Base-by-base conservation (phyloP, 2,113 vertebrate species). In the Chlamydotis undulata region DNA sequence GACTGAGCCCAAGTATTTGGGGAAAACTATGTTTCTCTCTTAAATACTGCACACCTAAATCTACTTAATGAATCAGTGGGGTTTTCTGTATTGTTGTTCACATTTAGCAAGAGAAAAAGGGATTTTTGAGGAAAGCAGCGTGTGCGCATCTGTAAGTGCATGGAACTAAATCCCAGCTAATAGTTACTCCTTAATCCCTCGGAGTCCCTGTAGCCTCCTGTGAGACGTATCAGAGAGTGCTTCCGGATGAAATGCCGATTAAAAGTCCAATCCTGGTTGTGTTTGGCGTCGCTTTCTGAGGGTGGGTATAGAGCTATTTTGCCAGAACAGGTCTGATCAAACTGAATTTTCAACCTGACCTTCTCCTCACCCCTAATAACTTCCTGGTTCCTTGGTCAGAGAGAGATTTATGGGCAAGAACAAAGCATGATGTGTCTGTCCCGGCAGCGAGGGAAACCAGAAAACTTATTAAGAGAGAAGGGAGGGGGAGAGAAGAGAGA, bases 361-460 rank as follows among this genome's bases (percentile, higher is more conserved):
- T 98, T 97, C 90, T 96, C 64, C 71, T 98, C 97, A 98, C 97
- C 97, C 95, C 73, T 97, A 92, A 96, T 97, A 98, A 97, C 97
- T 98, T 98, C 97, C 97, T 98, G 97, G 96, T 98, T 97, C 77
- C 95, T 97, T 94, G 95, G 97, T 97, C 97, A 96, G 94, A 87
- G 83, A 55, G 88, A 96, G 97, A 98, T 98, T 98, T 98, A 97
- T 94, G 96, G 97, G 94, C 94, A 97, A 98, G 97, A 97, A 97
- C 97, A 98, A 98, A 98, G 97, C 89, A 3, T 93, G 95, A 97
- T 97, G 94, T 97, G 97, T 98, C 97, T 96, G 88, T 97, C 96
- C 93, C 81, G 96, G 96, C 87, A 97, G 96, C 4, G 1, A 96
- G 88, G 81, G 83, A 96, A 97, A 91, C 74, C 77, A 97, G 97